Base-by-base conservation (phyloP, 2,888 invertebrate genomes). In the Halictus ligatus region DNA sequence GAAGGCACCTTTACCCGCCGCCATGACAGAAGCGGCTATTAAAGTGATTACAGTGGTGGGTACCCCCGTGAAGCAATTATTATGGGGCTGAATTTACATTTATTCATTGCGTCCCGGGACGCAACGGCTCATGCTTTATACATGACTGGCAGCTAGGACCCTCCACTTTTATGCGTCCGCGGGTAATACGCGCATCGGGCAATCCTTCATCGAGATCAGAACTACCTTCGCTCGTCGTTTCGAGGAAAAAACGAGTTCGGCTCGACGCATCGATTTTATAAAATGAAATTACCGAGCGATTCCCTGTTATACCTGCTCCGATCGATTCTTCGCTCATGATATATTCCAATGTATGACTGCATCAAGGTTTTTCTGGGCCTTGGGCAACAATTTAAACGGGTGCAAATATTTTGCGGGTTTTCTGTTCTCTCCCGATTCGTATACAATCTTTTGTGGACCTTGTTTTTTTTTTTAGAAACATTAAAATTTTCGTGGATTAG, bases 61-160 rank as follows among this genome's bases (percentile, higher is more conserved):
- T 91, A 90, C 84, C 88, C 87, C 92, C 92, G 92, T 93, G 92
- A 92, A 92, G 94, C 93, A 94, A 94, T 94, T 94, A 94, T 94
- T 93, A 92, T 88, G 90, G 89, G 92, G 89, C 90, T 90, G 89
- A 92, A 94, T 94, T 94, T 93, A 93, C 94, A 94, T 94, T 94
- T 94, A 94, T 94, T 93, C 93, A 94, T 93, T 91, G 93, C 92
- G 88, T 91, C 88, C 75, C 54, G 80, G 72, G 80, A 74, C 80
- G 74, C 35, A 80, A 69, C 76, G 78, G 81, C 91, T 93, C 92
- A 92, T 93, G 91, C 90, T 83, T 93, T 93, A 92, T 90, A 94
- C 93, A 93, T 93, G 91, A 89, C 91, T 89, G 92, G 91, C 92
- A 92, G 93, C 92, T 92, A 91, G 91, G 89, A 83, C 82, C 80